Evolutionary conservation across 2,888 invertebrate species (phyloP).

Genomic region (Ametastegia equiseti): DNA sequence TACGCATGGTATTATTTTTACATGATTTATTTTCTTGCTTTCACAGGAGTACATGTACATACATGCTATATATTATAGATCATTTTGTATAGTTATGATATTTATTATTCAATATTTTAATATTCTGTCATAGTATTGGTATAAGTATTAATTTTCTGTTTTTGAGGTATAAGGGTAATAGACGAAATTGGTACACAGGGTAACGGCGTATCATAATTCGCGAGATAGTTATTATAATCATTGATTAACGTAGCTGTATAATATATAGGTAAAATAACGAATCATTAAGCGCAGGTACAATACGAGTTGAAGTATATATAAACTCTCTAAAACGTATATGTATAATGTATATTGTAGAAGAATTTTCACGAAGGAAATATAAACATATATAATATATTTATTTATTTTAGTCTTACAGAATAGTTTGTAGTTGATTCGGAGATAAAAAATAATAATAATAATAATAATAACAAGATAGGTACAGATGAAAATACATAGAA

Average conservation of each 20-base stretch:
- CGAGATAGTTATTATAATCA: too few relatives aligned
- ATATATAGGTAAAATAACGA: neutral
- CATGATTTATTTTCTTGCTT: slow-evolving; percentile 27
- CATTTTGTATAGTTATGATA: slow-evolving; percentile 29
- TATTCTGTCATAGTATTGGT: neutral
- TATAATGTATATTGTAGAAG: too few relatives aligned
- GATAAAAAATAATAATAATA: neutral
- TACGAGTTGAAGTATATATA: neutral
- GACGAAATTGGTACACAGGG: neutral
- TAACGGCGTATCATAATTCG: neutral
- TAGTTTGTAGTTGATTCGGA: slow-evolving; percentile 3
- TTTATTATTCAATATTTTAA: neutral
- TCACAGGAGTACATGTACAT: slow-evolving; percentile 11
- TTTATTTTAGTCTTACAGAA: neutral
- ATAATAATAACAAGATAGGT: too few relatives aligned
- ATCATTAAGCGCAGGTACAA: neutral
- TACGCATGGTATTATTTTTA: neutral
- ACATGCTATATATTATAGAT: slow-evolving; percentile 1
- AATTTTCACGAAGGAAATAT: neutral
- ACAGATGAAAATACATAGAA: too few relatives aligned
- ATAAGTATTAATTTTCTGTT: neutral
- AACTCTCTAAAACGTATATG: neutral
- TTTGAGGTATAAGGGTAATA: neutral
- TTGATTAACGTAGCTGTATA: neutral
- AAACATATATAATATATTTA: neutral